Percentiles rank a stretch among this genome's conserved stretches.
Conservation (phyloP, 2,113 vertebrate species). For the Petroica traversi region DNA sequence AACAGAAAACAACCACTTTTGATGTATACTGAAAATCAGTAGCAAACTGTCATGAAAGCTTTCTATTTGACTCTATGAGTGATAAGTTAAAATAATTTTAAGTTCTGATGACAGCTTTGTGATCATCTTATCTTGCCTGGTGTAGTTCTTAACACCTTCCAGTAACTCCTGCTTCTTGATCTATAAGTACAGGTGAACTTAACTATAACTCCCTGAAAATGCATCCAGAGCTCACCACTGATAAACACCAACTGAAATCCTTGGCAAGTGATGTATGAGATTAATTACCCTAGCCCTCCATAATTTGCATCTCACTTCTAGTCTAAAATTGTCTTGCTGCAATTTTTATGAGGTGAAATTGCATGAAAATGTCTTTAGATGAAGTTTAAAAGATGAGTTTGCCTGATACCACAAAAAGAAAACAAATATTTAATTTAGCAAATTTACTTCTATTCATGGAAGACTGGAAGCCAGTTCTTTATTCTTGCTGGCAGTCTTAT, state of each 20-base stretch:
- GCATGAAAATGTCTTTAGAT: not conserved
- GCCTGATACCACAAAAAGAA: not conserved
- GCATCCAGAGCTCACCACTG: not conserved
- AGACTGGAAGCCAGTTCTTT: not conserved
- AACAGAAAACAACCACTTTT: not conserved
- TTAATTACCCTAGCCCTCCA: not conserved
- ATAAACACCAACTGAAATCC: not conserved
- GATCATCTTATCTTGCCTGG: not conserved
- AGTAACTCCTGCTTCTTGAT: not conserved
- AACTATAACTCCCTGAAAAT: not conserved
- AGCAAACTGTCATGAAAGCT: not conserved
- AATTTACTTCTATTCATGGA: not conserved
- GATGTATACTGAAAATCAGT: not conserved
- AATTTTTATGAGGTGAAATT: not conserved
- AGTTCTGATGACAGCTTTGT: not conserved
- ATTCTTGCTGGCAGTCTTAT: not conserved
- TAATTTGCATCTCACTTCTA: not conserved
- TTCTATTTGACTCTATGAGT: not conserved
- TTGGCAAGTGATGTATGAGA: not conserved
- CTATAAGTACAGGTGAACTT: not conserved
- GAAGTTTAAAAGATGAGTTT: not conserved
- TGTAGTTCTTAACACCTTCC: not conserved
- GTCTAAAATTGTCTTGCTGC: not conserved
- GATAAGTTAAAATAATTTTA: not conserved
- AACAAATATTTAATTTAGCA: not conserved